A percentile compares a stretch with the other conserved stretches of the same genome.
Evolutionary conservation across 2,888 invertebrate genomes (phyloP).

Genomic region (Macrosoma leucophasiata): DNA sequence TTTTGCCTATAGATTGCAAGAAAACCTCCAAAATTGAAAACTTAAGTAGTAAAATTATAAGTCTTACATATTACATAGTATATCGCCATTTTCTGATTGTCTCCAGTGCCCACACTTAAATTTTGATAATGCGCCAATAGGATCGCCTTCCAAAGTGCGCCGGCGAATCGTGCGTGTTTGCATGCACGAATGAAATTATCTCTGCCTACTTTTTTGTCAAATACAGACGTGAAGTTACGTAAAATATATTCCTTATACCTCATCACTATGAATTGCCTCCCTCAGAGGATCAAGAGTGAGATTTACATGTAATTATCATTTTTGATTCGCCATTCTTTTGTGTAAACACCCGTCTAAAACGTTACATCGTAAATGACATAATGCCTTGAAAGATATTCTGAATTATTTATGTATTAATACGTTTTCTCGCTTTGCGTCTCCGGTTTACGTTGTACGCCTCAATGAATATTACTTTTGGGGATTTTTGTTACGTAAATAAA

Average conservation of each 20-base stretch:
- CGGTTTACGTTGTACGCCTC: conserved; percentile 57
- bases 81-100: too few species aligned
- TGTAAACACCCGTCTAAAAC: conserved; percentile 69
- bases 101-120: too few species aligned
- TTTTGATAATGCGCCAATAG: too few species aligned
- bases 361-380: conserved; percentile 73
- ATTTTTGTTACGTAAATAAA: conserved; percentile 72
- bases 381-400: conserved; percentile 69
- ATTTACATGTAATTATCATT: conserved; percentile 76
- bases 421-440: conserved; percentile 39
- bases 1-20: too few species aligned
- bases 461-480: conserved; percentile 70
- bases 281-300: conserved; percentile 28
- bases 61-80: too few species aligned
- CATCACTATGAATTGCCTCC: conserved; percentile 10
- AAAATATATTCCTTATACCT: conserved; percentile 10
- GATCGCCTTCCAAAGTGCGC: too few species aligned
- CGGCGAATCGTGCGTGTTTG: too few species aligned
- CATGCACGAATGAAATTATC: too few species aligned
- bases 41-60: too few species aligned
- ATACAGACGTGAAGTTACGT: too few species aligned
- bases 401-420: conserved; percentile 72
- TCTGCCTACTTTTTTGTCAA: too few species aligned
- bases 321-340: conserved; percentile 76
- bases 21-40: too few species aligned